Evolutionary conservation across 2,113 vertebrate species (phyloP).

Genomic region (Pelvicachromis taeniatus): DNA sequence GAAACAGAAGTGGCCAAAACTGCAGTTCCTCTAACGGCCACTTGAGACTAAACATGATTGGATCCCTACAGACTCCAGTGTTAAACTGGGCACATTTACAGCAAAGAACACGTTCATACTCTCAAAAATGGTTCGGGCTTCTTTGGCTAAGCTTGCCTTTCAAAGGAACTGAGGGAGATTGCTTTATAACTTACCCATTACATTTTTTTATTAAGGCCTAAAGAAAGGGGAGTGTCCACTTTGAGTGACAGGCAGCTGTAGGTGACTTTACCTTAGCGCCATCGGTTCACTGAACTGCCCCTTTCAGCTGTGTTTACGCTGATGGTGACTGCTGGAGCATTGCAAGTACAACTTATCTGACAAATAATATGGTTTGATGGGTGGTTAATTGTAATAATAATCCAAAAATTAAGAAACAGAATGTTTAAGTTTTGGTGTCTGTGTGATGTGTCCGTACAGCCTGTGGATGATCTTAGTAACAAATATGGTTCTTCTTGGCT

Average conservation of each 20-base stretch:
- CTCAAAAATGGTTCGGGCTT: not conserved
- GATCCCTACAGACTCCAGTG: accelerated
- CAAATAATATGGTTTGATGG: not conserved
- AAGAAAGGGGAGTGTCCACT: not conserved
- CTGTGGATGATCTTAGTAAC: not conserved
- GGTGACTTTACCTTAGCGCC: not conserved
- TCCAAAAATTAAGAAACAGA: accelerated
- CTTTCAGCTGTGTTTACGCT: not conserved
- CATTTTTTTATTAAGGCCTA: accelerated
- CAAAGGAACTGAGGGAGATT: not conserved
- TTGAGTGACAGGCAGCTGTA: not conserved
- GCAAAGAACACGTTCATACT: not conserved
- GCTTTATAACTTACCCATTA: not conserved
- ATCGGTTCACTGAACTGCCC: not conserved
- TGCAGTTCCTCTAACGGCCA: not conserved
- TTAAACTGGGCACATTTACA: not conserved
- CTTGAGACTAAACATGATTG: not conserved
- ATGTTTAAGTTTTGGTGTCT: accelerated
- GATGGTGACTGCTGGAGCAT: not conserved
- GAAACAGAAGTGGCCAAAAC: not conserved
- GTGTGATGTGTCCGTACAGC: accelerated
- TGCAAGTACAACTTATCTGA: not conserved
- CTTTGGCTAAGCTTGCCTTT: not conserved
- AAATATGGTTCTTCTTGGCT: not conserved
- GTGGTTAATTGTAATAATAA: not conserved